Base-by-base conservation (phyloP, 1,140 invertebrate species). In the Neuroterus valhalla region DNA sequence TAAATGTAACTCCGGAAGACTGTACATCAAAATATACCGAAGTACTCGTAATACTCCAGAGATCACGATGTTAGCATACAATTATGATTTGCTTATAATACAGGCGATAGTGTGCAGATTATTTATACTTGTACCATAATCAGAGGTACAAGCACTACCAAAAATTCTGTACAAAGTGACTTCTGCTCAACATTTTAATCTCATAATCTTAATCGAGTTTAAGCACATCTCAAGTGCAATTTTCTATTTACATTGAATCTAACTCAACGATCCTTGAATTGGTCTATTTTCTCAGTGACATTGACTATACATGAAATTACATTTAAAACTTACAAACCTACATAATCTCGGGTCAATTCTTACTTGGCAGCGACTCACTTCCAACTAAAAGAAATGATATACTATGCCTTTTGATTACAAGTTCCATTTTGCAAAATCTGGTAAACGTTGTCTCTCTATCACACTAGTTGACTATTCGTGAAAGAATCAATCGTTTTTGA, bases 1-100 rank as follows among this genome's bases (percentile, higher is more conserved):
- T 19, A 52, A 3, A 48, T 17, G 43, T 19, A 55, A 46, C 38
- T 19, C 14, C 72, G 75, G 71, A 72, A 76, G 75, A 72, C 70
- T 76, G 45, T 72, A 70, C 42, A 69, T 71, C 48, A 68, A 17
- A 14, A 68, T 42, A 66, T 45, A 15, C 66, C n/a, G 23, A 23
- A 17, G 17, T 17, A 48, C 15, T 48, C 46, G 12, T 23, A 12
- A 52, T 52, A 8, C 12, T 52, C 50, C 50, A 52, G 50, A 52
- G 17, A 52, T 52, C 50, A 62, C n/a, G 17, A n/a, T 48, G 46
- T 17, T 19, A 48, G n/a, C n/a, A 48, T 48, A 48, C n/a, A 48
- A 17, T 1, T 8, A 17, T 17, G 17, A 10, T 4, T 4, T n/a
- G 17, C 6, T n/a, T 48, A 48, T 48, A 17, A 46, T 46, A 15